Evolutionary conservation across 1,140 invertebrate species (phyloP), one percentile per base, ranked within the genome.

Genomic region (Helicoverpa zea): DNA sequence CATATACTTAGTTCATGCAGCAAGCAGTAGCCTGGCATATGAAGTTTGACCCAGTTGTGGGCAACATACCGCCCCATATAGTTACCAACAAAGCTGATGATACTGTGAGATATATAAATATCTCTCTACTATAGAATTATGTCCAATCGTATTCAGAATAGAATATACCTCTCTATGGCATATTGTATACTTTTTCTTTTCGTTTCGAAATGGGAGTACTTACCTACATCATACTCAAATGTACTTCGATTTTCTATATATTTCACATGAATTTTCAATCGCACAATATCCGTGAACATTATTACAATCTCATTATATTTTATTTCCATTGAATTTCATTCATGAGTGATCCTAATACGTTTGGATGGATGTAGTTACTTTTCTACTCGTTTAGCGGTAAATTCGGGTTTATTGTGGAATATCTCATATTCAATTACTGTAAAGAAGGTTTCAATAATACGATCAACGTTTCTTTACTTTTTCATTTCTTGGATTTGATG

Each of bases 341-440:
- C 18, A 12, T 59, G 52, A 59, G n/a, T 74, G 16, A 43, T 74
- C 72, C 13, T 66, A 49, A 49, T 56, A 43, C 16, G 43, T 59
- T 47, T 56, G 11, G 29, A 74, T 56, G 11, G 29, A 74, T 74
- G 56, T 74, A 35, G 54, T 59, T 74, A 74, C 72, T 74, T 74
- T 74, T 51, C 56, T 74, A 59, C 30, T 74, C 54, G 54, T 61
- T 74, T 59, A 74, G 30, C 30, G 30, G 30, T 13, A 30, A 74
- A 59, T 59, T 74, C 47, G 29, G 30, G 59, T 58, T 74, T 59
- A 74, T 59, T 74, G 54, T 61, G n/a, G 35, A 35, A 74, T 49
- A 58, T 74, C 72, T 59, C 16, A 58, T 72, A 72, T 72, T 74
- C 30, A 56, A 74, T 74, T 74, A 74, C 54, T 12, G 54, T 49